These are phyloP conservation scores for Electrona antarctica DNA, from an alignment of 2,113 vertebrate genomes.

Conservation along the genomic window DNA sequence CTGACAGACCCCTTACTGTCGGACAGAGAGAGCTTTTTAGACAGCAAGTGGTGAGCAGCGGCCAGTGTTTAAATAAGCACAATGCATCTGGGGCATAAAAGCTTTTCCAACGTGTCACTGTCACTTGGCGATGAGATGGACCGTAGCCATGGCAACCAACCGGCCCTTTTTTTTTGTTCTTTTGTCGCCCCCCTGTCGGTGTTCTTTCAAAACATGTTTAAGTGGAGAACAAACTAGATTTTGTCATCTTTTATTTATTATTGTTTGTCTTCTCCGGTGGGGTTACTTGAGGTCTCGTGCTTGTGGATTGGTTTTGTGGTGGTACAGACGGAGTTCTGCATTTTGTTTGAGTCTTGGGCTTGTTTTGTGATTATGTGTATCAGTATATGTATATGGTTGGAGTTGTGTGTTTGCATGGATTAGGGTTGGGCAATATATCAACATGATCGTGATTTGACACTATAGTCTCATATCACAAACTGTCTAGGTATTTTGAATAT, in stretches of 20 bases:
- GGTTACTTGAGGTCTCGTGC: background rate
- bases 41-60: constrained; percentile 64
- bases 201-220: background rate
- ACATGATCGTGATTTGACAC: too few relatives aligned
- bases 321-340: background rate
- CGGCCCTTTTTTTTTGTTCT: background rate
- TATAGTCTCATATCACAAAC: too few relatives aligned
- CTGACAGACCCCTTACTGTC: constrained; percentile 62
- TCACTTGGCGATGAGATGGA: constrained; percentile 29
- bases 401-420: too few relatives aligned
- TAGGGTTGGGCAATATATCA: too few relatives aligned
- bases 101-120: constrained; percentile 48
- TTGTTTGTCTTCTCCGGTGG: background rate
- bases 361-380: too few relatives aligned
- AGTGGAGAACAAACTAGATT: background rate
- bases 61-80: constrained; percentile 57
- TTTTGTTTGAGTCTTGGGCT: background rate
- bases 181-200: background rate
- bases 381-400: too few relatives aligned
- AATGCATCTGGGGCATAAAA: constrained; percentile 55
- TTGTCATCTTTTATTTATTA: background rate
- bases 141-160: constrained; percentile 1
- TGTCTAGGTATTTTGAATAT: too few relatives aligned
- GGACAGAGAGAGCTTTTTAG: constrained; percentile 57
- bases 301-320: background rate